Evolutionary conservation across 2,113 vertebrate species (phyloP).

Genomic region (Hirundichthys speculiger): DNA sequence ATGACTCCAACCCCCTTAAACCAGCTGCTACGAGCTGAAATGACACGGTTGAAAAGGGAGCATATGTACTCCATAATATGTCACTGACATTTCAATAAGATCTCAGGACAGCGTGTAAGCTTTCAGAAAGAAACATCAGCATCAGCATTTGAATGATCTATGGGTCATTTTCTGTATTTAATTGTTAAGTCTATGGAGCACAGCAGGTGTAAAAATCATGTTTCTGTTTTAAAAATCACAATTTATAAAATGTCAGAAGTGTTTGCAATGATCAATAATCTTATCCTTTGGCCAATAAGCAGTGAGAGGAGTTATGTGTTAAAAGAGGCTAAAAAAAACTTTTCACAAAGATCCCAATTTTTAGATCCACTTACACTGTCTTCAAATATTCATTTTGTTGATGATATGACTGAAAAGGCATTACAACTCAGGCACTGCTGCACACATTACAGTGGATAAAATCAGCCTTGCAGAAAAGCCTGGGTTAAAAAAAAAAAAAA

Average conservation of each 20-base stretch:
- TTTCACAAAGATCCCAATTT: neutral
- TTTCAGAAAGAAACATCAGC: no score
- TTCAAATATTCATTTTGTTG: slow-evolving; percentile 30
- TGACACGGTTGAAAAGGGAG: no score
- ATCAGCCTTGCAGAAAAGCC: slow-evolving; percentile 50
- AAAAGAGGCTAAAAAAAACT: neutral
- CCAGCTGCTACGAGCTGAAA: no score
- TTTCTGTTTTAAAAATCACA: no score
- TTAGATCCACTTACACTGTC: slow-evolving; percentile 4
- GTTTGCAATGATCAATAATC: neutral
- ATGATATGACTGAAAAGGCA: slow-evolving; percentile 38
- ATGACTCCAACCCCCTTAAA: no score
- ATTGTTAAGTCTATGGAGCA: no score
- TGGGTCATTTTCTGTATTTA: no score
- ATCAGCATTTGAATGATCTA: no score
- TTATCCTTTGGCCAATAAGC: neutral
- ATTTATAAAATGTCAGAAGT: neutral
- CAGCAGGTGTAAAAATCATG: no score
- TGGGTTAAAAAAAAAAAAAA: slow-evolving; percentile 35
- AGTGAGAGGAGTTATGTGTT: neutral
- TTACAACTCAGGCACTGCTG: slow-evolving; percentile 31
- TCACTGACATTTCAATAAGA: no score
- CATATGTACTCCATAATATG: no score
- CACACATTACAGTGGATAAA: slow-evolving; percentile 60
- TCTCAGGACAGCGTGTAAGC: no score